A percentile compares a stretch with the other conserved stretches of the same genome.
Evolutionary conservation across 2,888 invertebrate species (phyloP).

Genomic region (Pherbina coryleti): DNA sequence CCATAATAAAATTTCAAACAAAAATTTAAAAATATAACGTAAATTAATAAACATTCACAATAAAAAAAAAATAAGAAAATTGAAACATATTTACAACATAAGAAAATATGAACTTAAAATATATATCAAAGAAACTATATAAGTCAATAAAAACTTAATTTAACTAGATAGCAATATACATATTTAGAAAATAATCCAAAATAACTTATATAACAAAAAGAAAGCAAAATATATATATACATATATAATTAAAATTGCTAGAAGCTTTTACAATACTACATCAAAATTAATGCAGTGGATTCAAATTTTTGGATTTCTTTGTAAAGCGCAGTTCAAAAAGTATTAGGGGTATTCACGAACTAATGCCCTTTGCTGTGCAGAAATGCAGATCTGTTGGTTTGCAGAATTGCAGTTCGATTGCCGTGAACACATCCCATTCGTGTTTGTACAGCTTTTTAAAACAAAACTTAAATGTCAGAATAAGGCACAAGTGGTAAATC

Average conservation of each 20-base stretch:
- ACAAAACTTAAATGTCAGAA: no score
- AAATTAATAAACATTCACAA: no score
- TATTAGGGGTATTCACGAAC: no score
- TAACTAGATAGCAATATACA: constrained; percentile 18
- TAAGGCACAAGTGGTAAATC: no score
- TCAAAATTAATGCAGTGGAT: background rate
- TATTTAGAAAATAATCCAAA: constrained; percentile 27
- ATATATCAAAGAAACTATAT: background rate
- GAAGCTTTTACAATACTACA: constrained; percentile 1
- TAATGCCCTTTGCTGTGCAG: no score
- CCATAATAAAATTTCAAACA: background rate
- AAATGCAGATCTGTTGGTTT: no score
- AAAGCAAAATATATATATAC: no score
- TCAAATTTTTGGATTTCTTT: no score
- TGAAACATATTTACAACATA: background rate
- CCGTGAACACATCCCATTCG: no score
- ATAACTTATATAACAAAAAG: background rate
- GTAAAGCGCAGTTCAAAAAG: no score
- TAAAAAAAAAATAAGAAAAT: background rate
- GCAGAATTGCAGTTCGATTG: no score
- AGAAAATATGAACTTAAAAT: background rate
- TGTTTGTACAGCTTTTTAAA: no score
- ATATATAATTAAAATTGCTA: background rate
- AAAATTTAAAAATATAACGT: background rate
- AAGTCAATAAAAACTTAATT: background rate